Base-by-base conservation (phyloP, 2,888 invertebrate species). In the Oscheius myriophilus region DNA sequence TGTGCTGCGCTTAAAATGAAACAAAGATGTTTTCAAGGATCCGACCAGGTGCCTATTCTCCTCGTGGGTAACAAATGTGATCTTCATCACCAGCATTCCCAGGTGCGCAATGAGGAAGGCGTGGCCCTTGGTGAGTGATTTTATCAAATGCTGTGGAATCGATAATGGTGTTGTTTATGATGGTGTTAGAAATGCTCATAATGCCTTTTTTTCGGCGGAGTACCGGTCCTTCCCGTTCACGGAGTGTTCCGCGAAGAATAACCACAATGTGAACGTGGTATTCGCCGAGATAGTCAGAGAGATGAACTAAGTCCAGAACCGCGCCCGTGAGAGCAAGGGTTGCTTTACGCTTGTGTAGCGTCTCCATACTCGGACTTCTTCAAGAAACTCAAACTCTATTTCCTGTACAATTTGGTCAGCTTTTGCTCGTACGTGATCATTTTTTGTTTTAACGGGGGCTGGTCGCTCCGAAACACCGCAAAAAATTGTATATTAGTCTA, bases 281-380 rank as follows among this genome's bases (percentile, higher is more conserved):
- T 98, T 98, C 90, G 96, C 97, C 78, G 98, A 98, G 90, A 96
- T 98, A 86, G 98, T 98, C 88, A 92, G 97, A 87, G 97, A 98
- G 91, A 98, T 99, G 96, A 98, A 97, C 91, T 93, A 93, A 91
- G 94, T 93, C 89, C 95, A 94, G 80, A 80, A 75, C 61, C 70
- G 69, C 45, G 75, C 80, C 45, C 54, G 72, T 43, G 75, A 80
- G 61, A 75, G 72, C 59, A 80, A 80, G 54, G 71, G 77, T 51
- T 80, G 80, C 58, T 80, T 78, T 62, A 58, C 59, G 14, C 54
- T 80, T 11, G 72, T 79, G 76, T 80, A 71, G 26, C n/a, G 9
- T 45, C 23, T 52, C 23, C 16, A 12, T 43, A 4, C 39, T n/a
- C 16, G 14, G 26, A 33, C 33, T 33, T 9, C 33, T 33, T 33